Evolutionary conservation across 1,140 invertebrate species (phyloP), one percentile per base, ranked within the genome.

Genomic region (Potamilus streckersoni): DNA sequence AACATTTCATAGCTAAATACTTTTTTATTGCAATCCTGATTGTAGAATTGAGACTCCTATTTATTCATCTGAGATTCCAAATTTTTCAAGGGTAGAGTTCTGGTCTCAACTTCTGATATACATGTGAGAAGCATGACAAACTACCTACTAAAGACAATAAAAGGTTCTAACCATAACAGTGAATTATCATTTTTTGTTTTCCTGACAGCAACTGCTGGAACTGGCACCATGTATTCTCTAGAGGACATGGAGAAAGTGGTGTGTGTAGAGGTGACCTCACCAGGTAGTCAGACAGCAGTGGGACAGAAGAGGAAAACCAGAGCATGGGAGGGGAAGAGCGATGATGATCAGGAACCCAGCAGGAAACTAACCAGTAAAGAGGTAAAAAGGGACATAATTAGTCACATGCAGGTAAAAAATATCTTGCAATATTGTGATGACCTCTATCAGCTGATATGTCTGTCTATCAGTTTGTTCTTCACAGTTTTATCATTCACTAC

Each of bases 341-440:
- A 80, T 12, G 78, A 78, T 15, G 72, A 74, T 16, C 75, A 79
- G 12, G 68, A 79, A 38, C 64, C 66, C 1, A 23, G 49, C 49
- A 61, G 61, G 27, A 85, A 81, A 56, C 49, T 88, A 31, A 84
- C 79, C 19, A 84, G 83, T 59, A 86, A 86, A 79, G 73, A 84
- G 81, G 85, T 85, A 70, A 75, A 75, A 6, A 49, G 38, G 11
- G 38, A 49, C 6, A 49, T 49, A 49, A 49, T 6, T 38, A 38
- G 2, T 49, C 38, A 49, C 6, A 49, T 49, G 38, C 5, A 0
- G 6, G 13, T 15, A 59, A 20, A 14, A 15, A 23, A 49, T 2
- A 14, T 71, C 55, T 63, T 55, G 27, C 17, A 31, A 23, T 14
- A 49, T 49, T 49, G 4, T 49, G 38, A 49, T 49, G 6, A 49